Percentiles rank a stretch among this genome's conserved stretches.
Conservation (phyloP, 2,888 invertebrate species). For the Melieria omissa region DNA sequence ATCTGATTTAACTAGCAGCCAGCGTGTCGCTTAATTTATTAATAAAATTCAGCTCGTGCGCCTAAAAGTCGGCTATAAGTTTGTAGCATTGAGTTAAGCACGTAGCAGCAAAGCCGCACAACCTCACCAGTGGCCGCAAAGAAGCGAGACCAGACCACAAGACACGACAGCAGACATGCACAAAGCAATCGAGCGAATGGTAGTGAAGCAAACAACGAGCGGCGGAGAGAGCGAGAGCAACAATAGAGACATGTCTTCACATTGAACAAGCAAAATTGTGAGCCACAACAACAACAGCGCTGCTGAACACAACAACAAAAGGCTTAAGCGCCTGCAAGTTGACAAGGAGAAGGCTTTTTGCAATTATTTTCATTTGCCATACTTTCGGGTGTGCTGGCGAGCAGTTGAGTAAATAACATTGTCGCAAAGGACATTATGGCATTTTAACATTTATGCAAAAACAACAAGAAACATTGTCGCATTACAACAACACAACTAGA, state of each 20-base stretch:
- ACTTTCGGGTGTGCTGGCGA: neutral
- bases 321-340: slow-evolving; percentile 45
- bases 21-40: no score
- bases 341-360: slow-evolving; percentile 29
- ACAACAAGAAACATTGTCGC: neutral
- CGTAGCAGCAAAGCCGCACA: neutral
- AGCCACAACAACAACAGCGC: neutral
- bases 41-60: neutral
- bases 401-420: slow-evolving; percentile 21
- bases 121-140: slow-evolving; percentile 19
- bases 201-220: neutral
- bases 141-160: slow-evolving; percentile 20
- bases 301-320: slow-evolving; percentile 28
- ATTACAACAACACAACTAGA: neutral
- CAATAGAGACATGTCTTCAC: neutral
- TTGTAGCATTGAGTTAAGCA: neutral
- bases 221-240: neutral
- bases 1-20: no score
- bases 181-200: neutral
- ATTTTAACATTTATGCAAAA: slow-evolving; percentile 37
- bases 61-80: neutral
- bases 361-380: slow-evolving; percentile 21
- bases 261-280: no score
- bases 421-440: slow-evolving; percentile 37
- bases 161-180: slow-evolving; percentile 20